Evolutionary conservation across 2,113 vertebrate species (phyloP), one percentile per base, ranked within the genome.

Genomic region (Coptodon bakossiorum): DNA sequence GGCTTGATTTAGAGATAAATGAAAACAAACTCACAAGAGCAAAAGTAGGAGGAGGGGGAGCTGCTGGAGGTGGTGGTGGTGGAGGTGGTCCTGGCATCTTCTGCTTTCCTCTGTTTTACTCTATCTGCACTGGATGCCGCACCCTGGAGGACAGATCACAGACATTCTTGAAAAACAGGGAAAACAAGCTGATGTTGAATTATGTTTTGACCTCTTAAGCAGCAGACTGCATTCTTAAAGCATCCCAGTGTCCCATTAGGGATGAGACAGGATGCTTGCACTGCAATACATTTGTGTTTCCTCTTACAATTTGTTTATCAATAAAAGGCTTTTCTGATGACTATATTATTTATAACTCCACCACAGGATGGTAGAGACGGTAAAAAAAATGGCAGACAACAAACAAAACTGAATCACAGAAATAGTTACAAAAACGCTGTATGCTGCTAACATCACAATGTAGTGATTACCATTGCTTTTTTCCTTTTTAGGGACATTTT

Each of bases 1-100:
- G 3, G 38, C 27, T n/a, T 13, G 27, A n/a, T 31, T 31, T 50
- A 8, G 14, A 73, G 27, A 78, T 45, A 50, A 31, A 50, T 31
- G 27, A 78, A 50, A 78, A 52, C 43, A 9, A 12, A 61, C 97
- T 97, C 95, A 99, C 99, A 94, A 94, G 4, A 68, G 96, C 53
- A 50, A 98, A 89, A 1, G 97, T 98, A 43, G 95, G 95, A 48
- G 98, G 98, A 2, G 98, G 98, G 0, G 98, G 98, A 19, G 96
- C 94, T 43, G 96, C 95, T 2, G 96, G 94, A 14, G 96, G 97
- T 1, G 98, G 98, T 94, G 98, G 98, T 95, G 98, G 98, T 34
- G 98, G 98, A 59, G 97, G 97, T 0, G 98, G 98, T 31, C 59
- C 91, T 10, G 95, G 93, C 98, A 99, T 99, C 94, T 95, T 97